Evolutionary conservation across 1,140 invertebrate genomes (phyloP).

Genomic region (Lordiphosa mommai): DNA sequence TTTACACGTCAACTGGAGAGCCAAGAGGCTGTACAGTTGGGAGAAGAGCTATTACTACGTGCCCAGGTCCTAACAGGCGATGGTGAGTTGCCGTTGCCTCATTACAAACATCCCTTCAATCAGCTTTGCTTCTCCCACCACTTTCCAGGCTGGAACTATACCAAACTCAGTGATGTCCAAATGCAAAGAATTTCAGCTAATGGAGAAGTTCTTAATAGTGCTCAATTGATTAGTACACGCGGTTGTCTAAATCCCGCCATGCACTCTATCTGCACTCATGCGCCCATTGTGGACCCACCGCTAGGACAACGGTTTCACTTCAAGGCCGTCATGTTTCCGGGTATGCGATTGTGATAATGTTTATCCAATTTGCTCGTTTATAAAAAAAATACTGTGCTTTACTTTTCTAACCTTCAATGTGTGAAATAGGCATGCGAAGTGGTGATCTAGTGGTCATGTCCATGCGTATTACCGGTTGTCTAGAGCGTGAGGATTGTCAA

Average conservation of each 20-base stretch:
- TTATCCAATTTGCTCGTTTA: too few species aligned
- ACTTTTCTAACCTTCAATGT: too few species aligned
- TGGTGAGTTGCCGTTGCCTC: constrained; percentile 78
- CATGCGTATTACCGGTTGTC: constrained; percentile 83
- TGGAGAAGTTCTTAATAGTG: constrained; percentile 79
- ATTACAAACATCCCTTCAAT: too few species aligned
- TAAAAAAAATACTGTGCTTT: too few species aligned
- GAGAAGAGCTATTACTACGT: constrained; percentile 84
- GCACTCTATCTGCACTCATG: constrained; percentile 81
- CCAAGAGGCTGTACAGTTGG: constrained; percentile 83
- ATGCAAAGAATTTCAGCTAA: constrained; percentile 79
- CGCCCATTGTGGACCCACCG: constrained; percentile 80
- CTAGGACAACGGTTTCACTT: constrained; percentile 79
- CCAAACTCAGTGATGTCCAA: constrained; percentile 83
- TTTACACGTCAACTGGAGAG: constrained; percentile 82
- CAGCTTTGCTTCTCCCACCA: too few species aligned
- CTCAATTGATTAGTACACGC: constrained; percentile 81
- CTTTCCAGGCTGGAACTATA: constrained; percentile 83
- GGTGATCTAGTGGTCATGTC: constrained; percentile 84
- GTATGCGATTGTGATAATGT: too few species aligned
- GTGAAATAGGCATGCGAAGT: constrained; percentile 83
- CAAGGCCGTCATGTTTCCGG: constrained; percentile 85
- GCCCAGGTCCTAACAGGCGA: constrained; percentile 83
- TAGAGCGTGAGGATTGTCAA: constrained; percentile 83
- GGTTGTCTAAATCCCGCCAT: constrained; percentile 84